Conservation (phyloP, 1,140 invertebrate genomes). For the Chlorops oryzae region DNA sequence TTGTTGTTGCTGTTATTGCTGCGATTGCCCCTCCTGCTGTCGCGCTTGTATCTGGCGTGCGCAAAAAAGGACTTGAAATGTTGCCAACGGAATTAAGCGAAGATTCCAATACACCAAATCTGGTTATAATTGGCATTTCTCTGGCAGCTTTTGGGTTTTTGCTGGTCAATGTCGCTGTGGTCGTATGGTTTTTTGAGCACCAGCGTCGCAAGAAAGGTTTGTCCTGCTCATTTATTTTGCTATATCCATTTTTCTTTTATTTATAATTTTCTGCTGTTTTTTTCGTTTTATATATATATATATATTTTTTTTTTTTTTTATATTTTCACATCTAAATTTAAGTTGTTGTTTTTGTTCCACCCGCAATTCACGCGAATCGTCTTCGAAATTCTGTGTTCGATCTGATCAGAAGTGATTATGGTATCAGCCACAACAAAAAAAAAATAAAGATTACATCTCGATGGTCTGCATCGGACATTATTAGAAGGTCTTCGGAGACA, state of each 20-base stretch:
- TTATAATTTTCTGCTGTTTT: not conserved
- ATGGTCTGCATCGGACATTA: too few relatives aligned
- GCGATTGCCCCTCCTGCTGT: too few relatives aligned
- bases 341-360: not conserved
- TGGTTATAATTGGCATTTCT: constrained; percentile 76
- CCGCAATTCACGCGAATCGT: too few relatives aligned
- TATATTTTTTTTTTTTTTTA: constrained; percentile 12
- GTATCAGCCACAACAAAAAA: too few relatives aligned
- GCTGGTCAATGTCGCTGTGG: constrained; percentile 72
- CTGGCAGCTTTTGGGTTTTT: constrained; percentile 71
- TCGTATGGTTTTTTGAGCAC: constrained; percentile 76
- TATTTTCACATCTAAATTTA: not conserved
- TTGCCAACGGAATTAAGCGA: constrained; percentile 62
- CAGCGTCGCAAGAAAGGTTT: constrained; percentile 63
- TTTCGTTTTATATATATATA: constrained; percentile 1
- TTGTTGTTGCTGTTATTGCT: too few relatives aligned
- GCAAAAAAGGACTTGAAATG: constrained; percentile 52
- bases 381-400: too few relatives aligned
- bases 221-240: constrained; percentile 32
- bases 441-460: too few relatives aligned
- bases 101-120: constrained; percentile 63
- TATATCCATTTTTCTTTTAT: not conserved
- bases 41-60: constrained; percentile 3
- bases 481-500: too few relatives aligned
- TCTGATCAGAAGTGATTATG: too few relatives aligned